Evolutionary conservation across 2,113 vertebrate genomes (phyloP).

Genomic region (Ptilonorhynchus violaceus): DNA sequence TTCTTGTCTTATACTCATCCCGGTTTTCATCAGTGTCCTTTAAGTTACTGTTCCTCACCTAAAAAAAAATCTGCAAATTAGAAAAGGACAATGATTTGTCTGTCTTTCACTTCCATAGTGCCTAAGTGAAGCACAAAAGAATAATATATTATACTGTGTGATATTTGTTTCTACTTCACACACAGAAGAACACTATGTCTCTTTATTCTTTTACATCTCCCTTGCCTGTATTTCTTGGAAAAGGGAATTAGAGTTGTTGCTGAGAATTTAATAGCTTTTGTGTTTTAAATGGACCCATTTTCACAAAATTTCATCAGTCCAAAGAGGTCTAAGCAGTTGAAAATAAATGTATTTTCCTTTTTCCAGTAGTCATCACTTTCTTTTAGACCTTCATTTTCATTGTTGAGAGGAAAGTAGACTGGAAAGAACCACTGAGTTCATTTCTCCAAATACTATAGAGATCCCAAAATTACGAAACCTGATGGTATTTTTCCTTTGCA

Average conservation of each 20-base stretch:
- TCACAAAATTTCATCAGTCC: neutral
- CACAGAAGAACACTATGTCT: slow-evolving; percentile 2
- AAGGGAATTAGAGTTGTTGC: neutral
- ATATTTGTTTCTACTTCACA: slow-evolving; percentile 36
- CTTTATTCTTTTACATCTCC: slow-evolving; percentile 11
- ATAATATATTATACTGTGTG: neutral
- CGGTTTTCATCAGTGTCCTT: neutral
- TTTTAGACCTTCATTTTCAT: neutral
- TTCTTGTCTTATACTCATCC: neutral
- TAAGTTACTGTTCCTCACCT: neutral
- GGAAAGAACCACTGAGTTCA: neutral
- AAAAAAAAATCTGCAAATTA: neutral
- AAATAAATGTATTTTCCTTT: neutral
- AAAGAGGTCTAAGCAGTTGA: neutral
- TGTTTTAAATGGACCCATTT: slow-evolving; percentile 2
- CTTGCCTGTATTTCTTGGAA: slow-evolving; percentile 39
- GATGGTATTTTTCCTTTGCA: neutral
- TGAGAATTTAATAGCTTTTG: neutral
- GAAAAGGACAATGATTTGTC: neutral
- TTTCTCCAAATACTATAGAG: neutral
- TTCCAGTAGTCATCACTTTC: neutral
- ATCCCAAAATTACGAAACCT: neutral
- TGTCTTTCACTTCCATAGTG: neutral
- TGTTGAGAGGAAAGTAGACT: neutral
- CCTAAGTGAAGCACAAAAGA: neutral